Base-by-base conservation (phyloP, 2,888 invertebrate genomes). In the Miltochrista miniata region DNA sequence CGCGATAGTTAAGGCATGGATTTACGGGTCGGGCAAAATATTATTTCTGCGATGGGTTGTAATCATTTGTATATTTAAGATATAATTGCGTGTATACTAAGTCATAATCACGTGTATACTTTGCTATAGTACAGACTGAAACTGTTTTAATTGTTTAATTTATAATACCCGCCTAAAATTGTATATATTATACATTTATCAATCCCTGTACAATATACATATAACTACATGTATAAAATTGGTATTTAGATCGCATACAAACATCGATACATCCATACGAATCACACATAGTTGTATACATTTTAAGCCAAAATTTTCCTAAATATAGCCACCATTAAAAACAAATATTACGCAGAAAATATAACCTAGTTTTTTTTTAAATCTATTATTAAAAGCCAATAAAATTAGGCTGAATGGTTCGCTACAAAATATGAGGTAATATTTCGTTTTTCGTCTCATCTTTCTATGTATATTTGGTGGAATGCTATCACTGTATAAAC, bases 381-480 rank as follows among this genome's bases (percentile, higher is more conserved):
- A 64, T 58, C 59, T 67, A 71, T 53, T 34, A 51, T 62, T 64
- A 74, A 64, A 79, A 75, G 80, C 79, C 76, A 76, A n/a, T n/a
- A n/a, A n/a, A 77, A 76, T 70, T 68, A 75, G 79, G 80, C 81
- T 73, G 67, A 74, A 73, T 69, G 59, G 70, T 70, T 71, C 63
- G 75, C 88, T 90, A 89, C 85, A 79, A 81, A 88, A 87, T 85
- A 89, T 87, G 90, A 90, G 90, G 88, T 89, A 88, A 73, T 65
- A 71, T 69, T 80, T 72, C 70, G 64, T 68, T 68, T 61, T 68
- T 61, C 53, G 54, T 57, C 51, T 51, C 59, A 56, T 57, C 59
- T 44, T 68, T 50, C 29, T 55, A 52, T 70, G 15, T 55, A 53
- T 70, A 65, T 76, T 79, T 76, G 75, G 74, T 77, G 79, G 80